These are phyloP conservation scores for Rhinogobio ventralis DNA, from an alignment of 2,797 vertebrate genomes.

Conservation along the genomic window DNA sequence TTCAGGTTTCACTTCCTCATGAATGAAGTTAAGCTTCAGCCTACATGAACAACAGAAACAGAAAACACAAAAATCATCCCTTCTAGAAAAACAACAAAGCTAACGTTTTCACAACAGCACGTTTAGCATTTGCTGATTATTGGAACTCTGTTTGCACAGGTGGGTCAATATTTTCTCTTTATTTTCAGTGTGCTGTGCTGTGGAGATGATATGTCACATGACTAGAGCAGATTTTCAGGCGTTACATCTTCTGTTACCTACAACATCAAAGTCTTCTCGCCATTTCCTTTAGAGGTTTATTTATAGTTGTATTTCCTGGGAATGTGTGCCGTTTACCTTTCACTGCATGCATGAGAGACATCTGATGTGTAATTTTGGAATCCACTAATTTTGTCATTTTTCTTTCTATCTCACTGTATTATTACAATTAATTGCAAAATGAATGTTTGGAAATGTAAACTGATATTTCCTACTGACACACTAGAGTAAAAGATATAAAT, in stretches of 20 bases:
- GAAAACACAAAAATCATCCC: background rate
- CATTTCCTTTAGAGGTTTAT: background rate
- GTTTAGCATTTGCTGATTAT: background rate
- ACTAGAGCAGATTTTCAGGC: background rate
- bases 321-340: background rate
- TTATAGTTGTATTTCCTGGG: background rate
- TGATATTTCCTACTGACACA: too few relatives aligned
- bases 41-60: slow-evolving; percentile 11
- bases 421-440: too few relatives aligned
- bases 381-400: background rate
- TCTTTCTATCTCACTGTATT: too few relatives aligned
- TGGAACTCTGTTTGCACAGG: background rate
- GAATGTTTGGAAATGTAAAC: too few relatives aligned
- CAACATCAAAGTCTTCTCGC: background rate
- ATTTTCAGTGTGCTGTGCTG: background rate
- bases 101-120: background rate
- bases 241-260: background rate
- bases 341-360: background rate
- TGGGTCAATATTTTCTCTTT: background rate
- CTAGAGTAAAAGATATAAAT: too few relatives aligned
- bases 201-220: background rate
- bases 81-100: background rate
- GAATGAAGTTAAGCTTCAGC: background rate
- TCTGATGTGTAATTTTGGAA: background rate
- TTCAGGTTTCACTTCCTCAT: slow-evolving; percentile 60